Base-by-base conservation (phyloP, 2,797 vertebrate genomes). In the Peromyscus eremicus region DNA sequence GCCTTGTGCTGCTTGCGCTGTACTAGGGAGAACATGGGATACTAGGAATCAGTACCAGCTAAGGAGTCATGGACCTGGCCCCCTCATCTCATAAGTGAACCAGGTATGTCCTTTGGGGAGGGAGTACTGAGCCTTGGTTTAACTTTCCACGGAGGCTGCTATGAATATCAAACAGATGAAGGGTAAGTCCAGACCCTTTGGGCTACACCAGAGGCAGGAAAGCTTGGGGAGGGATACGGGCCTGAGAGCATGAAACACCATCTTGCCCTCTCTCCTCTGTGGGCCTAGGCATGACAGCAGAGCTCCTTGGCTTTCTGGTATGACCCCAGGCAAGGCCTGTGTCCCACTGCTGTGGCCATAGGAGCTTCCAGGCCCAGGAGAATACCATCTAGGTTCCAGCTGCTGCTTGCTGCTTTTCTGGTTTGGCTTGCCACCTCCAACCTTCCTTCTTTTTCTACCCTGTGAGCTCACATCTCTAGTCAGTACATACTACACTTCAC, bases 361-460 rank as follows among this genome's bases (percentile, higher is more conserved):
- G 49, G 66, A 76, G 25, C 10, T 80, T 40, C 2, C n/a, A 82
- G n/a, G 27, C 16, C 55, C 23, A 4, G 66, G 46, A 79, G 21
- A 34, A 34, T 11, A 5, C 1, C 2, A 0, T 34, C 13, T 16
- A 9, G 62, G 5, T 2, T 88, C 52, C 62, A 55, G 0, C 2
- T 6, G 13, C 40, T 1, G 6, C 73, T 37, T 85, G 32, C 21
- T 60, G 27, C 1, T 1, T 46, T 40, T 34, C 17, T 2, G 14
- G 57, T 75, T 71, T 73, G 66, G 19, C 25, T 37, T 52, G 6
- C 80, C 19, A 0, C 57, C 85, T 82, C 43, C 62, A 83, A 43
- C 21, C 8, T 88, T 57, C 37, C 29, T 77, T 52, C 64, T n/a
- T 89, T 81, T 82, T 17, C 71, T 73, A 16, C 5, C 9, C 52